Conservation (phyloP, 2,888 invertebrate species). For the Zygothrica quintamaculata region DNA sequence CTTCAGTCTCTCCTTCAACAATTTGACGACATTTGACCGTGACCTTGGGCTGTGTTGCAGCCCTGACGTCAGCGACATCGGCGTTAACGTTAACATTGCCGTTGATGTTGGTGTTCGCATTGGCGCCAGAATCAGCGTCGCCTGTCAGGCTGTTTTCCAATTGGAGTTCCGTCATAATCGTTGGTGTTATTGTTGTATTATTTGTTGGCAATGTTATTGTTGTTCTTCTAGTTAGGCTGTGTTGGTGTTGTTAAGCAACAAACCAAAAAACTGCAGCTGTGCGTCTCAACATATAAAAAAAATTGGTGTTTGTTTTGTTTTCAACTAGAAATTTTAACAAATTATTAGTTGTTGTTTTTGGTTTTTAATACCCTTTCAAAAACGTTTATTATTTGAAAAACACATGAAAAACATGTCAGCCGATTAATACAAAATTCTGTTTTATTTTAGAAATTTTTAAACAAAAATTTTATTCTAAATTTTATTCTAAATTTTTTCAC, state of each 20-base stretch:
- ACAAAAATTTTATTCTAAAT: slow-evolving; percentile 24
- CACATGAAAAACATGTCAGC: not conserved
- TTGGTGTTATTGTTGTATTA: slow-evolving; percentile 17
- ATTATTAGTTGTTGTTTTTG: slow-evolving; percentile 30
- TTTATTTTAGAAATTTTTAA: too few relatives aligned
- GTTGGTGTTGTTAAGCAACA: slow-evolving; percentile 45
- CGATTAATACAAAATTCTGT: slow-evolving; percentile 1
- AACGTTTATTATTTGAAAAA: not conserved
- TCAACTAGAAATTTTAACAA: slow-evolving; percentile 44
- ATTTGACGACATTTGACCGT: slow-evolving; percentile 53
- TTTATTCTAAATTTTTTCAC: slow-evolving; percentile 9
- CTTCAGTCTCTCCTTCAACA: slow-evolving; percentile 59
- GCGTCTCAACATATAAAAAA: slow-evolving; percentile 44
- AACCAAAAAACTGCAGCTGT: slow-evolving; percentile 41
- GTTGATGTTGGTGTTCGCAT: slow-evolving; percentile 15
- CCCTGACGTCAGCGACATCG: slow-evolving; percentile 33
- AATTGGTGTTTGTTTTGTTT: slow-evolving; percentile 13
- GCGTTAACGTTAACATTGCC: slow-evolving; percentile 22
- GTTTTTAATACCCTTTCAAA: not conserved
- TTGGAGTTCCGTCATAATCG: slow-evolving; percentile 66
- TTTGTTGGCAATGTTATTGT: too few relatives aligned
- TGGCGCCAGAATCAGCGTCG: slow-evolving; percentile 33
- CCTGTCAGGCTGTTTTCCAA: slow-evolving; percentile 50
- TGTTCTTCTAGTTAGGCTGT: slow-evolving; percentile 5
- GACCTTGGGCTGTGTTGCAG: slow-evolving; percentile 44